These are phyloP conservation scores for Taxidea taxus DNA, from an alignment of 2,113 vertebrate genomes.

Conservation along the genomic window DNA sequence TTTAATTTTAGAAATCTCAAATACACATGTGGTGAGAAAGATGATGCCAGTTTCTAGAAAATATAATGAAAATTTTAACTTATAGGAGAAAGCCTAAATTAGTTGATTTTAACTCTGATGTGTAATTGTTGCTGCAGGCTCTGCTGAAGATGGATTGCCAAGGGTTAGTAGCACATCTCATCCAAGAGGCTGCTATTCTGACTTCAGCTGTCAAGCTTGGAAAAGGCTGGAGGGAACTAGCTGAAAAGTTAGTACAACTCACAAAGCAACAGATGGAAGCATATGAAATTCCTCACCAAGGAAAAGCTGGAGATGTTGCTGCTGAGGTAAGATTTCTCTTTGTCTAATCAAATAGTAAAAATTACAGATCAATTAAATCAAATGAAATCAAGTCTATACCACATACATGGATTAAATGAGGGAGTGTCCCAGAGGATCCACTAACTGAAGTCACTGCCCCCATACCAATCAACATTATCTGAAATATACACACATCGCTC, in stretches of 20 bases:
- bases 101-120: conserved; percentile 59
- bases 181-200: conserved; percentile 92
- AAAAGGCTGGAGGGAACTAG: conserved; percentile 92
- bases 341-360: background rate
- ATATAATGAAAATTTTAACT: background rate
- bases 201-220: conserved; percentile 96
- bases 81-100: background rate
- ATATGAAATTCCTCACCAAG: conserved; percentile 92
- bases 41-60: background rate
- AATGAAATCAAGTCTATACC: background rate
- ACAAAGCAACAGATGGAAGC: conserved; percentile 91
- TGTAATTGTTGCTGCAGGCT: conserved; percentile 83
- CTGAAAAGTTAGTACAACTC: conserved; percentile 89
- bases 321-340: conserved; percentile 83
- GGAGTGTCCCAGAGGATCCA: background rate
- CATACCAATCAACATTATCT: background rate
- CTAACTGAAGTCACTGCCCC: background rate
- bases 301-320: conserved; percentile 85
- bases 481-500: background rate
- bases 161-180: conserved; percentile 88
- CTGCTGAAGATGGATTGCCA: conserved; percentile 94
- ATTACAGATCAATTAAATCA: background rate
- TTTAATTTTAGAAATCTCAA: conserved; percentile 37
- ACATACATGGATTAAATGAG: background rate
- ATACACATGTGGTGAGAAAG: background rate